Percentiles rank a stretch among this genome's conserved stretches.
Evolutionary conservation across 2,888 invertebrate genomes (phyloP).

Genomic region (Hipparchia semele): DNA sequence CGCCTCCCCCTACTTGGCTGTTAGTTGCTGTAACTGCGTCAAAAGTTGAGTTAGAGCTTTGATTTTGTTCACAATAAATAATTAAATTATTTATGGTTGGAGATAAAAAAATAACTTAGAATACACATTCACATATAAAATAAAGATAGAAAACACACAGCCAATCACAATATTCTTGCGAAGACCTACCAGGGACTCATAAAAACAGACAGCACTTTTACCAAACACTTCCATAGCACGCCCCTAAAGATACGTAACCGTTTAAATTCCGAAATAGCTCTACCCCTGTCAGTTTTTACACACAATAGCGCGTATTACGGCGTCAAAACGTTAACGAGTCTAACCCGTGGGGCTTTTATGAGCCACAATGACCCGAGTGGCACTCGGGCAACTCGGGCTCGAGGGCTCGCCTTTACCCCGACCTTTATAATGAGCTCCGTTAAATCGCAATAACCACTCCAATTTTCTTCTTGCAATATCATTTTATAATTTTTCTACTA

Average conservation of each 20-base stretch:
- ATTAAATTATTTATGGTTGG: no score
- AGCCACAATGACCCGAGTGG: constrained; percentile 43
- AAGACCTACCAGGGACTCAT: neutral
- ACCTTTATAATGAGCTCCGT: constrained; percentile 43
- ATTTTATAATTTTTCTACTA: constrained; percentile 33
- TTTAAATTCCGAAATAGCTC: constrained; percentile 30
- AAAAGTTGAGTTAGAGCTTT: no score
- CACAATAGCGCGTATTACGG: constrained; percentile 39
- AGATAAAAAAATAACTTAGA: no score
- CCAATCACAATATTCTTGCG: neutral
- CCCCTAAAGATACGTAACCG: constrained; percentile 6
- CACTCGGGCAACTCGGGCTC: constrained; percentile 39
- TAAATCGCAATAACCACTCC: constrained; percentile 41
- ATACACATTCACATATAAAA: neutral
- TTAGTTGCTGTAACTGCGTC: no score
- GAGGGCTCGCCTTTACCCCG: constrained; percentile 41
- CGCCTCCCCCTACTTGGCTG: no score
- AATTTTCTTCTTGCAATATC: constrained; percentile 35
- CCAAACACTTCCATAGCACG: neutral
- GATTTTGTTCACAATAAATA: neutral
- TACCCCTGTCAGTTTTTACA: constrained; percentile 33
- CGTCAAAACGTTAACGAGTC: constrained; percentile 42
- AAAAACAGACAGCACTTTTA: constrained; percentile 4
- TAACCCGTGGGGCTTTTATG: constrained; percentile 41
- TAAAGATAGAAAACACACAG: neutral